phyloP scores from a whole-genome alignment of 2,888 invertebrate species.

The Caenorhabditis drosophilae region DNA sequence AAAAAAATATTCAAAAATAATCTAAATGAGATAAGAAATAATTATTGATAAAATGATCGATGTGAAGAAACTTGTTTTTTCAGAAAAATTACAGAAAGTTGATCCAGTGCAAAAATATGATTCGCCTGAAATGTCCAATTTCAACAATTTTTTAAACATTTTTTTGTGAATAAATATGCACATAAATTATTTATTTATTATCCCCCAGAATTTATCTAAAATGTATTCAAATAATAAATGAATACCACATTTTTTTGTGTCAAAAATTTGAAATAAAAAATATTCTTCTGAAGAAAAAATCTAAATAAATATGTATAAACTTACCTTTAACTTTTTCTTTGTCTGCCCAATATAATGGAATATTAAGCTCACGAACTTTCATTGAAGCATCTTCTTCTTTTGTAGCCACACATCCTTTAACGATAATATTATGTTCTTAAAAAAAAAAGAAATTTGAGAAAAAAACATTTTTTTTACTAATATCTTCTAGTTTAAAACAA shows the following conservation, averaged over 20 bases:
- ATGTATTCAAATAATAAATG: no score
- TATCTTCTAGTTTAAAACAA: slow-evolving; percentile 58
- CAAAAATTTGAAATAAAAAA: no score
- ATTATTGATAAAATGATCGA: slow-evolving; percentile 3
- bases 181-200: no score
- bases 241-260: no score
- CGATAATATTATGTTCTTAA: slow-evolving; percentile 53
- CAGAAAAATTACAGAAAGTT: slow-evolving; percentile 48
- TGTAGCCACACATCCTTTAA: slow-evolving; percentile 56
- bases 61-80: background rate
- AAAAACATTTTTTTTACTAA: slow-evolving; percentile 31
- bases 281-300: no score
- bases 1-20: no score
- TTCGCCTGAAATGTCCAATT: slow-evolving; percentile 53
- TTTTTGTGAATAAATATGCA: no score
- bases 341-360: slow-evolving; percentile 55
- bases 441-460: background rate
- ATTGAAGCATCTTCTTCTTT: slow-evolving; percentile 58
- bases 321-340: slow-evolving; percentile 54
- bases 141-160: no score
- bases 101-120: slow-evolving; percentile 56
- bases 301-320: no score
- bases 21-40: no score
- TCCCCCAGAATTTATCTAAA: no score
- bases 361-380: slow-evolving; percentile 54